Evolutionary conservation across 2,888 invertebrate species (phyloP).

Genomic region (Euplagia quadripunctaria): DNA sequence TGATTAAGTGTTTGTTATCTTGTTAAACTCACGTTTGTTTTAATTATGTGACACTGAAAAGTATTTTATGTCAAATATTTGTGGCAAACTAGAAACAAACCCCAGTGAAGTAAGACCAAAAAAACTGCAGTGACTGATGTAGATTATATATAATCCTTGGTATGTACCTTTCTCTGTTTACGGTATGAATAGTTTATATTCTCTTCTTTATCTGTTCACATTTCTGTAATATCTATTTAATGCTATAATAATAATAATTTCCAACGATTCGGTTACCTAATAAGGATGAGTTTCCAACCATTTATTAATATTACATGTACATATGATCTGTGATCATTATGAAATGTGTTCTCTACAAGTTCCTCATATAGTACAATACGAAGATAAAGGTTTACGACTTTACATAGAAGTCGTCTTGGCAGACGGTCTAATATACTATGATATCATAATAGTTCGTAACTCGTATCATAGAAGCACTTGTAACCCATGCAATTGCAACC

Average conservation of each 20-base stretch:
- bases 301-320: background rate
- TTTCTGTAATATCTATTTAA: background rate
- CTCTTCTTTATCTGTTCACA: too few relatives aligned
- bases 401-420: background rate
- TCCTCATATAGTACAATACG: background rate
- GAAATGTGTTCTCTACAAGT: constrained; percentile 12
- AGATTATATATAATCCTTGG: too few relatives aligned
- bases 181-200: too few relatives aligned
- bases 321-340: constrained; percentile 11
- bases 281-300: background rate
- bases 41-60: background rate
- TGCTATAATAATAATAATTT: background rate
- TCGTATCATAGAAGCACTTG: background rate
- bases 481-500: background rate
- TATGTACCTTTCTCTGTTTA: too few relatives aligned
- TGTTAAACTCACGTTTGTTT: background rate
- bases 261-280: constrained; percentile 5
- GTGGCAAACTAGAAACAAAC: too few relatives aligned
- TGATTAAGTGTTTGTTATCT: too few relatives aligned
- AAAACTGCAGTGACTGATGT: too few relatives aligned
- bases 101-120: too few relatives aligned
- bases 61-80: too few relatives aligned
- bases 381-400: constrained; percentile 10
- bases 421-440: background rate
- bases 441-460: background rate